A percentile compares a stretch with the other conserved stretches of the same genome.
phyloP scores from a whole-genome alignment of 1,140 invertebrate genomes.

The Panulirus ornatus region DNA sequence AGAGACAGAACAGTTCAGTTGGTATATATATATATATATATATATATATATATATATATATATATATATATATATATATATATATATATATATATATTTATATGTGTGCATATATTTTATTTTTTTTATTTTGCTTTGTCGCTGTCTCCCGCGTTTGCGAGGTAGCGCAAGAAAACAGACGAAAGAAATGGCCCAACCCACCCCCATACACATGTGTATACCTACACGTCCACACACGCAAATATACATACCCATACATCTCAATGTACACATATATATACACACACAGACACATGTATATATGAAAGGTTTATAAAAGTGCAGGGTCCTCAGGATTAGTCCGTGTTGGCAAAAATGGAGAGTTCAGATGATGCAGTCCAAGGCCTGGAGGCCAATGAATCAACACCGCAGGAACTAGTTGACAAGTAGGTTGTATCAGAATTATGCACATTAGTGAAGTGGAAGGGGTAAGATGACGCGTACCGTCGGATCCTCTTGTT shows the following conservation, averaged over 20 bases:
- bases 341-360: background rate
- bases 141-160: too few relatives aligned
- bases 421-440: background rate
- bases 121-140: too few relatives aligned
- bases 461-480: too few relatives aligned
- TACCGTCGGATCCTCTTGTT: too few relatives aligned
- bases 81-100: conserved; percentile 4
- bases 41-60: conserved; percentile 14
- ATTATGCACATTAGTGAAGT: background rate
- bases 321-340: background rate
- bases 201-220: background rate
- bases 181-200: too few relatives aligned
- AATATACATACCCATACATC: too few relatives aligned
- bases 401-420: too few relatives aligned
- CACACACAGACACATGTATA: background rate
- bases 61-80: conserved; percentile 6
- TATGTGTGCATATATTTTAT: too few relatives aligned
- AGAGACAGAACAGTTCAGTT: background rate
- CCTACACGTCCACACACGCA: background rate
- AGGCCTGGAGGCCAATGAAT: background rate
- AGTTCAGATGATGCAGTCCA: background rate
- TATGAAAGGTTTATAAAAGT: background rate
- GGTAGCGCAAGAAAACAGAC: too few relatives aligned
- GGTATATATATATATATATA: conserved; percentile 5
- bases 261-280: background rate